Conservation (phyloP, 2,113 vertebrate species). For the Labeo catla region DNA sequence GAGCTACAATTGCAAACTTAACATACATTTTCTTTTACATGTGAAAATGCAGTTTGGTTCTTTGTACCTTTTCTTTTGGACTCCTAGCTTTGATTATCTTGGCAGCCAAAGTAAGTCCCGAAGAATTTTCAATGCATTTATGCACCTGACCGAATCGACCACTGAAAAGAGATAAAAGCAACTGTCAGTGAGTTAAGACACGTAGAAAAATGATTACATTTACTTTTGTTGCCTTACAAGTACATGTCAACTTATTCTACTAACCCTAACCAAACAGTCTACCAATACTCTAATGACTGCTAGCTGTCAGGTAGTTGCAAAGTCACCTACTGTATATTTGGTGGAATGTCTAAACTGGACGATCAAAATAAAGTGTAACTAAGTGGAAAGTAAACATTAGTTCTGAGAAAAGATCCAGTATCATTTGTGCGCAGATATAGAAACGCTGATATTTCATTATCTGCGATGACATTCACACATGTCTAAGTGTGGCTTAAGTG, state of each 20-base stretch:
- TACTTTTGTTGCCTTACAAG: neutral
- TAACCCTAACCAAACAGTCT: neutral
- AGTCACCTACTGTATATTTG: neutral
- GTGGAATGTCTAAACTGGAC: neutral
- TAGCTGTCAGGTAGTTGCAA: neutral
- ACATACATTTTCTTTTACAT: neutral
- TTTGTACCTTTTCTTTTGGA: slow-evolving; percentile 89
- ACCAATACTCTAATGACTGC: neutral
- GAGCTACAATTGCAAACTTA: no score
- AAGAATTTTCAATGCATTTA: slow-evolving; percentile 94
- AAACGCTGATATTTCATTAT: neutral
- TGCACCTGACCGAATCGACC: slow-evolving; percentile 96
- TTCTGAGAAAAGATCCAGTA: neutral
- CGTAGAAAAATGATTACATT: neutral
- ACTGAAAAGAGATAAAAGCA: slow-evolving; percentile 67
- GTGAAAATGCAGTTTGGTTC: no score
- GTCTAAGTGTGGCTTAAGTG: slow-evolving; percentile 14
- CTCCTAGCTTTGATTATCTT: slow-evolving; percentile 93
- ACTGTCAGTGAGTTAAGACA: neutral
- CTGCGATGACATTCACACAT: slow-evolving; percentile 1
- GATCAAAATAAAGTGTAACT: neutral
- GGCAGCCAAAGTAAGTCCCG: slow-evolving; percentile 92
- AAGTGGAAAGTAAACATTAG: neutral
- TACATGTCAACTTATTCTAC: neutral
- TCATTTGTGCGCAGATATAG: neutral